Evolutionary conservation across 2,113 vertebrate genomes (phyloP).

Genomic region (Petaurus breviceps): DNA sequence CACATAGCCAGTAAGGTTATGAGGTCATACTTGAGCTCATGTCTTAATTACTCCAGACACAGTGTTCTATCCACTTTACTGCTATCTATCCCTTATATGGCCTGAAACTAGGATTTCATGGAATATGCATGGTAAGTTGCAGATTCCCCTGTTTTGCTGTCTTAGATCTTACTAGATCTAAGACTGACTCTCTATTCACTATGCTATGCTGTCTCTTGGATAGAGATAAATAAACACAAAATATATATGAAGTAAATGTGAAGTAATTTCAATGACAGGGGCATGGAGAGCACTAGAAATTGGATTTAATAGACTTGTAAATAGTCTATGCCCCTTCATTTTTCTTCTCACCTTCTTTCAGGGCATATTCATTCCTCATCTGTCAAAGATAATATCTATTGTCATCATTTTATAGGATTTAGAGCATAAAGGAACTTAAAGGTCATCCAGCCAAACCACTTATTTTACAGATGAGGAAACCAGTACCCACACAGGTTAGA

Average conservation of each 20-base stretch:
- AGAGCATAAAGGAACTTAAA: neutral
- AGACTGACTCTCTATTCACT: neutral
- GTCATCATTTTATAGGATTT: neutral
- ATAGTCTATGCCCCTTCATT: neutral
- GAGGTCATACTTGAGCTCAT: neutral
- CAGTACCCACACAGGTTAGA: neutral
- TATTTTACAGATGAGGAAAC: neutral
- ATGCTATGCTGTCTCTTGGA: neutral
- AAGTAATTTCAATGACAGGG: neutral
- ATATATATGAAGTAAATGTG: neutral
- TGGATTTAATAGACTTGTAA: neutral
- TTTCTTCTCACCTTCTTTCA: neutral
- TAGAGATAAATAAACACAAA: neutral
- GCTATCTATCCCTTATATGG: neutral
- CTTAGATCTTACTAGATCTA: neutral
- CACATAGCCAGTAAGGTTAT: neutral
- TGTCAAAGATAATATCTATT: neutral
- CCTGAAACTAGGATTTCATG: neutral
- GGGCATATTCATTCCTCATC: neutral
- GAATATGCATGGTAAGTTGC: neutral
- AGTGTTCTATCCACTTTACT: neutral
- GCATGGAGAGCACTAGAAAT: neutral
- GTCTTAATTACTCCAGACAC: neutral
- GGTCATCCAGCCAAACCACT: neutral
- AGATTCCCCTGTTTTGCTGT: neutral